Evolutionary conservation across 2,113 vertebrate species (phyloP), one percentile per base, ranked within the genome.

Genomic region (Lophochroa leadbeateri): DNA sequence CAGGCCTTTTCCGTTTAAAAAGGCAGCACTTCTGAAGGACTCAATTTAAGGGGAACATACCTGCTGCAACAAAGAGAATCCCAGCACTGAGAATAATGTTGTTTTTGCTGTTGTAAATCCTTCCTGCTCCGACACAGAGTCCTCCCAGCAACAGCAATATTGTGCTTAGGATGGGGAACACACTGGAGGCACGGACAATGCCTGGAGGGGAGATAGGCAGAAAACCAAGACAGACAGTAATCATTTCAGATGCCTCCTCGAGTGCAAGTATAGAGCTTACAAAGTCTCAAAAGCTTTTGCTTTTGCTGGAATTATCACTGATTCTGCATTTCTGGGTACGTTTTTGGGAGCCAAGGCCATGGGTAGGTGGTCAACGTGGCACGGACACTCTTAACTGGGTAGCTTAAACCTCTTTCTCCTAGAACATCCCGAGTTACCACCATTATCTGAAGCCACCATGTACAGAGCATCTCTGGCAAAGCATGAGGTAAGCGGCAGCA

Each of bases 41-140:
- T 82, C 70, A 24, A 17, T 80, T 86, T 69, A 46, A 80, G 37
- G 43, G 74, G 46, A 80, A 93, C 98, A 3, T 97, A 99, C 99
- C 99, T 98, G 99, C 99, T n/a, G 99, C 99, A 77, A 99, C 99
- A 10, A 99, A 99, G 96, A 99, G 98, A 90, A 99, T 99, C 83
- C 99, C 99, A 1, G 99, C 99, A 0, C 99, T 99, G 93, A 99
- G 99, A 82, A 99, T 98, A 64, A 99, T 99, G 97, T 98, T 99
- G 98, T 99, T 99, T 93, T 98, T 99, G 97, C 98, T 98, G 98
- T 97, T 99, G 98, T 99, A 99, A 97, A 99, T 98, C 83, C 99
- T 98, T 46, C 99, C 99, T 17, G 98, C 98, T 25, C 98, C 99
- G 0, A 99, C 98, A 96, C 99, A 99, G 68, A 99, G 97, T 18